Conservation (phyloP, 2,888 invertebrate species). For the Odontocerum albicorne region DNA sequence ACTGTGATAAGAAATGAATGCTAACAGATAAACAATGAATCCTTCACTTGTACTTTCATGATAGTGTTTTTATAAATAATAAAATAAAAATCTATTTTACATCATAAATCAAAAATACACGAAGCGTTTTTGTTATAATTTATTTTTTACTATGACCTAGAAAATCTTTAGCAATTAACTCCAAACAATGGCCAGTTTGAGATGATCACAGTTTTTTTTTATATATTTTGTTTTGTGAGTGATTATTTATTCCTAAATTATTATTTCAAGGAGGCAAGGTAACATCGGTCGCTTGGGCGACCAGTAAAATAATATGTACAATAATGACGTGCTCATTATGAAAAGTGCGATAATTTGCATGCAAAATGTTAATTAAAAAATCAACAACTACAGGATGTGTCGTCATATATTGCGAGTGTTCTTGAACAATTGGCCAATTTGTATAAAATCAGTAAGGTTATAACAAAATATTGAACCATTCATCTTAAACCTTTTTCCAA, state of each 20-base stretch:
- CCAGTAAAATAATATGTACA: neutral
- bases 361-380: conserved; percentile 1
- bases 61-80: no score
- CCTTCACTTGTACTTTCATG: no score
- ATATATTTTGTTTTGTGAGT: no score
- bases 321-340: neutral
- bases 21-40: no score
- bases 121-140: neutral
- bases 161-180: conserved; percentile 27
- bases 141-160: conserved; percentile 25
- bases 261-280: no score
- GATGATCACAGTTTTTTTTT: neutral
- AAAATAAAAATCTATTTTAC: no score
- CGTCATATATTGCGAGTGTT: neutral
- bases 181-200: conserved; percentile 19
- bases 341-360: conserved; percentile 13
- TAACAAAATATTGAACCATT: neutral
- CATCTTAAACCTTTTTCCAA: no score
- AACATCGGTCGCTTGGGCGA: neutral
- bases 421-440: neutral
- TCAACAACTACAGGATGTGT: conserved; percentile 2
- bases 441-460: neutral
- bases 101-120: conserved; percentile 1
- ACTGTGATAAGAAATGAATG: no score
- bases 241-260: no score